Conservation (phyloP, 2,888 invertebrate species). For the Chironomus riparius region DNA sequence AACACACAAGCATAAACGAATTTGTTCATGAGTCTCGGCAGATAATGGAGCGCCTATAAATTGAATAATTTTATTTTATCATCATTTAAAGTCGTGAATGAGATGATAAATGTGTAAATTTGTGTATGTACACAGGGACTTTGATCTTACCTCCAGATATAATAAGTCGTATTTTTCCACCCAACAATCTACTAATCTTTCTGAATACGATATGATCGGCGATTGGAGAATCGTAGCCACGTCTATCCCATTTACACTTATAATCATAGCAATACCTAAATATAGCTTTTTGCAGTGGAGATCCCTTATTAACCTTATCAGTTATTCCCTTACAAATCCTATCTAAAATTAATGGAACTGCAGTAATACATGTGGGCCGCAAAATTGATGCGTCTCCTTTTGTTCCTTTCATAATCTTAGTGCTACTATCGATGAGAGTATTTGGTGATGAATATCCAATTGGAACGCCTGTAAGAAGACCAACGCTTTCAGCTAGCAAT, state of each 20-base stretch:
- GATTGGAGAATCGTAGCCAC: conserved; percentile 73
- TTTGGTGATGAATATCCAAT: conserved; percentile 95
- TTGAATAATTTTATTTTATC: background rate
- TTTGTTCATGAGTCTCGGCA: conserved; percentile 90
- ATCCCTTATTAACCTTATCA: conserved; percentile 81
- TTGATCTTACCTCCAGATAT: conserved; percentile 55
- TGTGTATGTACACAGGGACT: background rate
- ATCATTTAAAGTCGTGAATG: background rate
- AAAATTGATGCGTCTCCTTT: conserved; percentile 89
- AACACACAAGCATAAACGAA: conserved; percentile 82
- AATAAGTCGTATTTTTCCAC: conserved; percentile 80
- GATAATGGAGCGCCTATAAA: conserved; percentile 79
- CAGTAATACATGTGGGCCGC: conserved; percentile 87
- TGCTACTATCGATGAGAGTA: conserved; percentile 85
- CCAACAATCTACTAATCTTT: conserved; percentile 57
- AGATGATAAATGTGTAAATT: background rate
- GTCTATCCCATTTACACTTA: conserved; percentile 75
- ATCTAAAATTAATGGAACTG: conserved; percentile 96
- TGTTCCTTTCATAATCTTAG: conserved; percentile 91
- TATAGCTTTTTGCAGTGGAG: conserved; percentile 66
- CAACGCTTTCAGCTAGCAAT: conserved; percentile 80
- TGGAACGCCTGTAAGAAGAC: conserved; percentile 74
- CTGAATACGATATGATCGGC: conserved; percentile 50
- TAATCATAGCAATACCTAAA: conserved; percentile 94
- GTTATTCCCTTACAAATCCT: conserved; percentile 95